phyloP scores from a whole-genome alignment of 1,140 invertebrate genomes.

The Caerostris darwini region DNA sequence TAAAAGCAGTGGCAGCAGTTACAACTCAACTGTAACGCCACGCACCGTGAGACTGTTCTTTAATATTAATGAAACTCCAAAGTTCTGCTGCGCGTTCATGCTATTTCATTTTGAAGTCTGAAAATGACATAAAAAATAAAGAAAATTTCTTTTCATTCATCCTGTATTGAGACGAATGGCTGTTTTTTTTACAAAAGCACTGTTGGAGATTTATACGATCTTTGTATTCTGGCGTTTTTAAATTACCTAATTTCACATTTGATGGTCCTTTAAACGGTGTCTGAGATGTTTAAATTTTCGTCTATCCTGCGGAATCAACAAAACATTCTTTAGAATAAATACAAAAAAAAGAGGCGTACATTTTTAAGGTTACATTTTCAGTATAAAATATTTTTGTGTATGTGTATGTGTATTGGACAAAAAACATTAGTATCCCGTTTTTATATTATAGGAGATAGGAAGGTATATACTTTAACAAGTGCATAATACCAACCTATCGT shows the following conservation, averaged over 20 bases:
- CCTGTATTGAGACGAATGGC: background rate
- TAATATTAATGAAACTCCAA: slow-evolving; percentile 35
- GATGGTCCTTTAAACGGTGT: background rate
- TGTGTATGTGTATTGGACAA: no score
- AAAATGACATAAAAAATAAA: background rate
- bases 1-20: background rate
- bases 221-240: slow-evolving; percentile 22
- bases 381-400: no score
- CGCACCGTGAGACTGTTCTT: slow-evolving; percentile 10
- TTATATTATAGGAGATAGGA: no score
- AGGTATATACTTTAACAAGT: no score
- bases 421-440: no score
- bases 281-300: background rate
- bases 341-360: no score
- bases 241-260: slow-evolving; percentile 10
- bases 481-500: no score
- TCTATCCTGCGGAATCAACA: no score
- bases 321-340: no score
- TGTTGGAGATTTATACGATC: background rate
- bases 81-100: background rate
- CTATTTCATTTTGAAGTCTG: background rate
- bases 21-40: background rate
- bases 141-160: background rate
- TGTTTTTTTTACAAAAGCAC: slow-evolving; percentile 8
- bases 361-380: no score